phyloP scores from a whole-genome alignment of 2,113 vertebrate species.

The pig (Sus scrofa) region T2T-Sscrofa CM000812.6:118787001-118787500 shows the following conservation, averaged over 20 bases:
- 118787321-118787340: neutral
- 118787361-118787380: neutral
- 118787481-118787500: neutral
- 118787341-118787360: neutral
- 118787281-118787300: too few relatives aligned
- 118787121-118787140: slow-evolving; percentile 28
- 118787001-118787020: too few relatives aligned
- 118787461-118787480: fast-evolving
- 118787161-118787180: neutral
- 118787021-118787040: neutral
- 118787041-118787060: neutral
- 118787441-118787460: neutral
- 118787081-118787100: neutral
- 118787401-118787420: neutral
- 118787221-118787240: neutral
- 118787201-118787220: neutral
- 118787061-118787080: neutral
- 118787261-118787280: too few relatives aligned
- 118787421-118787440: neutral
- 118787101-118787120: neutral
- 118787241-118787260: neutral
- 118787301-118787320: neutral
- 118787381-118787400: neutral
- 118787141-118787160: neutral
- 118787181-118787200: neutral